Conservation (phyloP, 2,888 invertebrate genomes). For the Arge pagana region DNA sequence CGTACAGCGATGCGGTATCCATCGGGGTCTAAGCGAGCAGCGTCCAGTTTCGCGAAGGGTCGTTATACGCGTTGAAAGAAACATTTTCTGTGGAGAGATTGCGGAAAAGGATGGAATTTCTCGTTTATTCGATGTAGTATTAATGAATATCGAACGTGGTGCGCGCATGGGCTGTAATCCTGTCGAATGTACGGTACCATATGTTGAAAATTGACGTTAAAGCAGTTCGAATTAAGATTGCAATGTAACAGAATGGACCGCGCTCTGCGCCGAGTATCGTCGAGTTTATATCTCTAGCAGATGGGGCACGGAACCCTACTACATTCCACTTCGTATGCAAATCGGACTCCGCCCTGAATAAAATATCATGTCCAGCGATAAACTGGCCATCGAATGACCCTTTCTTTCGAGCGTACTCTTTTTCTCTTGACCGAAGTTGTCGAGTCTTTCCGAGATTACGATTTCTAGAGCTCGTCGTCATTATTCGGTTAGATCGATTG, state of each 20-base stretch:
- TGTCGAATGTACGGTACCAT: constrained; percentile 14
- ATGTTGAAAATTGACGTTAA: constrained; percentile 17
- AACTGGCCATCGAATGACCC: constrained; percentile 32
- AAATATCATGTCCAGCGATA: constrained; percentile 40
- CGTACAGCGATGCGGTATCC: no score
- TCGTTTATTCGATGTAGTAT: no score
- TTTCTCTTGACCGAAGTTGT: no score
- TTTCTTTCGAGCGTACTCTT: constrained; percentile 3
- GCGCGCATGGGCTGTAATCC: no score
- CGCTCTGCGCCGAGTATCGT: constrained; percentile 34
- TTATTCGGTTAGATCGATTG: not conserved
- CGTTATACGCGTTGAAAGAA: constrained; percentile 3
- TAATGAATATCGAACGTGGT: no score
- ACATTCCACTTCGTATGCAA: constrained; percentile 48
- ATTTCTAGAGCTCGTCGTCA: not conserved
- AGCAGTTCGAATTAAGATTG: constrained; percentile 17
- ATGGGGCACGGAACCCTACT: constrained; percentile 36
- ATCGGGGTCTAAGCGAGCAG: no score
- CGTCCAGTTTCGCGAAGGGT: not conserved
- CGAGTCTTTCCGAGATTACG: no score
- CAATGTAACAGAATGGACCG: constrained; percentile 16
- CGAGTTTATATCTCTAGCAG: constrained; percentile 40
- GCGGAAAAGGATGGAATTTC: constrained; percentile 4
- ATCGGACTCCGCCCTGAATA: constrained; percentile 50
- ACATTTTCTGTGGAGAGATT: constrained; percentile 15